These are phyloP conservation scores for Neosilurus hyrtlii DNA, from an alignment of 2,797 vertebrate species.

Conservation along the genomic window DNA sequence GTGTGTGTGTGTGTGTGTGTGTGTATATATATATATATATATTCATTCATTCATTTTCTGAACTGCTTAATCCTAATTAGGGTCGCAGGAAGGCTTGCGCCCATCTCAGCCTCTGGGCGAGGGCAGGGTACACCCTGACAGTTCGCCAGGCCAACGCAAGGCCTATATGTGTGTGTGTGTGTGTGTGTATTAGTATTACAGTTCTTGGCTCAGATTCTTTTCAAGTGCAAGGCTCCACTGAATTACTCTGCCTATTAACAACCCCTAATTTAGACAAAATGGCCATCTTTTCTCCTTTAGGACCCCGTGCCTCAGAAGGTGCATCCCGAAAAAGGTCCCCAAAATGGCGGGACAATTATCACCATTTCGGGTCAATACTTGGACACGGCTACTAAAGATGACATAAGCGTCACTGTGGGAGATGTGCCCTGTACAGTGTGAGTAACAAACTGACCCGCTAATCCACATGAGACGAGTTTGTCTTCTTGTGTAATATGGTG, in stretches of 20 bases:
- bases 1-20: too few relatives aligned
- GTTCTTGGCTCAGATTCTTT: too few relatives aligned
- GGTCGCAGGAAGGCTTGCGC: too few relatives aligned
- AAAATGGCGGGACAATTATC: slow-evolving; percentile 82
- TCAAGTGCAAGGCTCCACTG: neutral
- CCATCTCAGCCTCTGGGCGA: too few relatives aligned
- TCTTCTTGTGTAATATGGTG: neutral
- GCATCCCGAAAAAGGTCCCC: slow-evolving; percentile 69
- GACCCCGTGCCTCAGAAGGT: slow-evolving; percentile 72
- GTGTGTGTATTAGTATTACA: too few relatives aligned
- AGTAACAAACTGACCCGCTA: slow-evolving; percentile 52
- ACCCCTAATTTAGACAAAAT: neutral
- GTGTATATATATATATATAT: too few relatives aligned
- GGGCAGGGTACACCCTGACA: too few relatives aligned
- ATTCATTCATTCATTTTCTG: too few relatives aligned
- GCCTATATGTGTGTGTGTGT: too few relatives aligned
- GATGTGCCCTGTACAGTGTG: slow-evolving; percentile 83
- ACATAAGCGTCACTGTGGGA: slow-evolving; percentile 76
- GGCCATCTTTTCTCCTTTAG: slow-evolving; percentile 61
- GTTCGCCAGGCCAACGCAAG: too few relatives aligned
- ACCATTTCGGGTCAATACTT: slow-evolving; percentile 80
- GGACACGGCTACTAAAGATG: slow-evolving; percentile 82
- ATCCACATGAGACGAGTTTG: neutral
- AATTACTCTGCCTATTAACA: neutral
- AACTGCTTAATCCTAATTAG: too few relatives aligned